Percentiles rank a stretch among this genome's conserved stretches.
phyloP scores from a whole-genome alignment of 1,140 invertebrate genomes.

The Argopecten irradians region DNA sequence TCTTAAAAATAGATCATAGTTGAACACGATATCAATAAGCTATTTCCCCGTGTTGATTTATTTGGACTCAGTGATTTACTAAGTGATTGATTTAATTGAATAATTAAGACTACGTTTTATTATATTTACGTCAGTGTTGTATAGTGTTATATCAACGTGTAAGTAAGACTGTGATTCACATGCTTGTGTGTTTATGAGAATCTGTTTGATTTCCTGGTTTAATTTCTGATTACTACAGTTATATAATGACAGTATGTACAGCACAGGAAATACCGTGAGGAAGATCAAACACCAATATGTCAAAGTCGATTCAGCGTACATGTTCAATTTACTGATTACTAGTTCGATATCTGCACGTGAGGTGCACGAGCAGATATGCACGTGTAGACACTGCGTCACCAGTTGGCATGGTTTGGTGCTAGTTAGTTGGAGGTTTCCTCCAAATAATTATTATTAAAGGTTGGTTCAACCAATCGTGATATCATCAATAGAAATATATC shows the following conservation, averaged over 20 bases:
- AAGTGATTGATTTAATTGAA: not conserved
- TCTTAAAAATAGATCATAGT: not conserved
- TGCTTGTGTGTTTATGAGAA: too few species aligned
- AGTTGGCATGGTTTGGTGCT: too few species aligned
- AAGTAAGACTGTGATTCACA: not conserved
- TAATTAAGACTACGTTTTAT: not conserved
- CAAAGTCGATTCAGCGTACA: not conserved
- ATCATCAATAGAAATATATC: too few species aligned
- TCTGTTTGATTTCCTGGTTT: not conserved
- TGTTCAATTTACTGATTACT: conserved; percentile 12
- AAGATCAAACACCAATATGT: not conserved
- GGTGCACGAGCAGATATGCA: not conserved
- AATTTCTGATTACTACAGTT: too few species aligned
- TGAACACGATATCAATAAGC: not conserved
- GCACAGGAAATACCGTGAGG: not conserved
- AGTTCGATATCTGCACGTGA: not conserved
- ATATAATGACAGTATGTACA: not conserved
- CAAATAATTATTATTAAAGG: too few species aligned
- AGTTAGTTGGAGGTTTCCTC: too few species aligned
- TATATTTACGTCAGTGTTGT: not conserved
- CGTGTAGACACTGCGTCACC: not conserved
- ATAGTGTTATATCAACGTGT: not conserved
- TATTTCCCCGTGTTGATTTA: not conserved
- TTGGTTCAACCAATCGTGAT: too few species aligned
- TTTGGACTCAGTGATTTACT: not conserved